Percentiles rank a stretch among this genome's conserved stretches.
Conservation (phyloP, 2,113 vertebrate genomes). For the Anhinga anhinga region DNA sequence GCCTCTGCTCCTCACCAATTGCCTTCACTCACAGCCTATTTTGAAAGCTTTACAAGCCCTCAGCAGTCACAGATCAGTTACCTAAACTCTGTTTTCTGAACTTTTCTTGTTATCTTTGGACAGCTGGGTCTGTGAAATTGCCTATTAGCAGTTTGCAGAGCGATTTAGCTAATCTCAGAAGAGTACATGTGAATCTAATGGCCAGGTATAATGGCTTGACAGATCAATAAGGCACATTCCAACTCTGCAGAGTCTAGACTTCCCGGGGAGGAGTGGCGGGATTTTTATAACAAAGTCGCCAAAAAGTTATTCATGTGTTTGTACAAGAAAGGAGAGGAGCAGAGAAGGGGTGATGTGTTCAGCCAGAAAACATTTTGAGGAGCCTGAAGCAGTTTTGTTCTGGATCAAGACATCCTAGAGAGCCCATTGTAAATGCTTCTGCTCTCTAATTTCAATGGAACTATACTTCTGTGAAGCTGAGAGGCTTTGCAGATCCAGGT, state of each 20-base stretch:
- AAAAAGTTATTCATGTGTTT: not conserved
- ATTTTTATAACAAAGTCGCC: not conserved
- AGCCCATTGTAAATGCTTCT: not conserved
- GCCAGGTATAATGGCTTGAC: not conserved
- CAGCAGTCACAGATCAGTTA: slow-evolving; percentile 8
- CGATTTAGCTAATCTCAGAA: not conserved
- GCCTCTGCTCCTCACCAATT: not conserved
- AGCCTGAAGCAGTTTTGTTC: not conserved
- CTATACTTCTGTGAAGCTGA: not conserved
- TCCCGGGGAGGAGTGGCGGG: not conserved
- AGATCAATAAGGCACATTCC: slow-evolving; percentile 29
- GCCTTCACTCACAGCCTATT: not conserved
- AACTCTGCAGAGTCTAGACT: not conserved
- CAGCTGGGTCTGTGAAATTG: slow-evolving; percentile 35
- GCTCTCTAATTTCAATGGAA: not conserved
- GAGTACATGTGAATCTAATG: not conserved
- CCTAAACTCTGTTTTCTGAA: slow-evolving; percentile 2
- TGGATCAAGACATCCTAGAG: not conserved
- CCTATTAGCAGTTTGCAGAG: slow-evolving; percentile 28
- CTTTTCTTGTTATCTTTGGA: slow-evolving; percentile 39
- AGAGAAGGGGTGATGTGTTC: not conserved
- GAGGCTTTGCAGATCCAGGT: not conserved
- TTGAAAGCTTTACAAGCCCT: slow-evolving; percentile 28
- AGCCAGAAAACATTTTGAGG: not conserved
- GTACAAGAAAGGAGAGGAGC: not conserved